Evolutionary conservation across 2,888 invertebrate genomes (phyloP).

Genomic region (Drosophila parthenogenetica): DNA sequence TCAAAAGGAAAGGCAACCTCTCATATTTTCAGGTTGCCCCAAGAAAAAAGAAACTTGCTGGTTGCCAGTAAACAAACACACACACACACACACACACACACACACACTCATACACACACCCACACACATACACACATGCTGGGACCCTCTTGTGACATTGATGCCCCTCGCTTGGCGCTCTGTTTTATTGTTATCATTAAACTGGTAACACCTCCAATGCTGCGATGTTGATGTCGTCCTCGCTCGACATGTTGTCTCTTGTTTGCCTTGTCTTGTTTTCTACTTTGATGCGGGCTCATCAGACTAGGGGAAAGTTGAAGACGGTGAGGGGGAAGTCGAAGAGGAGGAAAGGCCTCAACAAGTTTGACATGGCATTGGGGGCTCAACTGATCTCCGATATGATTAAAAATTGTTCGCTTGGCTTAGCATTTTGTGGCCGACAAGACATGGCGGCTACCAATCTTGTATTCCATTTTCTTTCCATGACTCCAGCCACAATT

Average conservation of each 20-base stretch:
- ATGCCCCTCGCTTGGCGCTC: conserved; percentile 68
- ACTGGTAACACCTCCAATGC: conserved; percentile 64
- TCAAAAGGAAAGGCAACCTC: conserved; percentile 52
- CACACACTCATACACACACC: no score
- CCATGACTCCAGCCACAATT: conserved; percentile 28
- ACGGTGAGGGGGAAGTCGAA: background rate
- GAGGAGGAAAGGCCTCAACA: conserved; percentile 57
- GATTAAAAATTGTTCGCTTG: conserved; percentile 73
- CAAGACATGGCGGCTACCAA: conserved; percentile 35
- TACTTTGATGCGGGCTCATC: conserved; percentile 53
- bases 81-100: conserved; percentile 10
- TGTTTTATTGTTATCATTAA: conserved; percentile 82
- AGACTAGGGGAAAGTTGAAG: background rate
- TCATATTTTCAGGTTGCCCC: conserved; percentile 63
- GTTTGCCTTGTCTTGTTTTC: conserved; percentile 46
- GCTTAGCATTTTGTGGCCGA: conserved; percentile 62
- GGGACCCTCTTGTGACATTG: conserved; percentile 68
- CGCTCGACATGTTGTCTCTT: conserved; percentile 56
- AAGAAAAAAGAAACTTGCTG: conserved; percentile 62
- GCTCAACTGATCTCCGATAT: conserved; percentile 66
- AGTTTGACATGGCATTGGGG: conserved; percentile 63
- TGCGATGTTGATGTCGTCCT: conserved; percentile 13
- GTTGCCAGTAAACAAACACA: conserved; percentile 33
- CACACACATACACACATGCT: conserved; percentile 10
- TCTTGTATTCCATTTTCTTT: conserved; percentile 11